A percentile compares a stretch with the other conserved stretches of the same genome.
Evolutionary conservation across 2,113 vertebrate genomes (phyloP).

Genomic region (Podiceps cristatus): DNA sequence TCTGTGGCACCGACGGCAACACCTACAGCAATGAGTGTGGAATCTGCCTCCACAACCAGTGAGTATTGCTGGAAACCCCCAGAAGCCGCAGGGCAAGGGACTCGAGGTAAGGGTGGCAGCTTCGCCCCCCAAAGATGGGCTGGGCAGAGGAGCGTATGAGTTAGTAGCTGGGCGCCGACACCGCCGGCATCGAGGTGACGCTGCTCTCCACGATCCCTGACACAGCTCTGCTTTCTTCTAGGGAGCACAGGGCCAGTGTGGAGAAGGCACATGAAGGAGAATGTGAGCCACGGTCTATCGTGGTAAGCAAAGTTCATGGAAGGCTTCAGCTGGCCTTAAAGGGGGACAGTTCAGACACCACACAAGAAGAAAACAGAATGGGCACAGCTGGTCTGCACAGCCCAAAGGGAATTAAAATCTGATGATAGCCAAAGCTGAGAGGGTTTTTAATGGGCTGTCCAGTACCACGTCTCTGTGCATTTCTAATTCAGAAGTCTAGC

Average conservation of each 20-base stretch:
- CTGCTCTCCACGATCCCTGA: background rate
- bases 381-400: background rate
- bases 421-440: background rate
- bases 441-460: background rate
- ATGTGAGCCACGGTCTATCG: accelerated
- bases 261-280: constrained; percentile 27
- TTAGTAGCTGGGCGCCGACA: background rate
- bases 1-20: constrained; percentile 17
- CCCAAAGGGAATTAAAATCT: background rate
- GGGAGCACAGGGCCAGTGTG: background rate
- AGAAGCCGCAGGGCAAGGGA: background rate
- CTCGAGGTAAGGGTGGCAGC: background rate
- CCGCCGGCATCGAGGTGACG: accelerated
- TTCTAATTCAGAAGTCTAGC: background rate
- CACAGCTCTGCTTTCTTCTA: background rate
- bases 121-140: background rate
- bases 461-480: background rate
- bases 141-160: background rate
- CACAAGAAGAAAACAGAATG: background rate
- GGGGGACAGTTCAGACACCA: background rate
- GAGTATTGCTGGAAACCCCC: background rate
- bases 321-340: background rate
- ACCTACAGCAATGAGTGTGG: constrained; percentile 22
- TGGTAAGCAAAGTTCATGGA: background rate
- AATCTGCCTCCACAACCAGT: constrained; percentile 30